A percentile compares a stretch with the other conserved stretches of the same genome.
Conservation (phyloP, 2,113 vertebrate species). For the Mellivora capensis region DNA sequence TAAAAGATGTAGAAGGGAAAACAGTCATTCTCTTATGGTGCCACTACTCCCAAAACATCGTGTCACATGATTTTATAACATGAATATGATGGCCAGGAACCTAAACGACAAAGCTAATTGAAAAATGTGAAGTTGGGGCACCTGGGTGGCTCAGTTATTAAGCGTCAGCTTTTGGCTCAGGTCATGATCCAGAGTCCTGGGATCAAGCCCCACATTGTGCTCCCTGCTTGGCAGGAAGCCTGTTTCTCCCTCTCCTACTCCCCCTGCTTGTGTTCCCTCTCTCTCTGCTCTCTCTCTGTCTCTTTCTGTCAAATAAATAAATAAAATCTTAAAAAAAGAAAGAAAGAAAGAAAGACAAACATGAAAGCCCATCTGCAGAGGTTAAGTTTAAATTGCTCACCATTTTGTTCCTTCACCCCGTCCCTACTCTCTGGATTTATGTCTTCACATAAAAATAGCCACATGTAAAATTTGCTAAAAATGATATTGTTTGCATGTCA, state of each 20-base stretch:
- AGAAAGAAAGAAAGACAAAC: rapidly evolving
- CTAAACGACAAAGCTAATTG: not conserved
- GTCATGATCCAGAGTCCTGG: too few relatives aligned
- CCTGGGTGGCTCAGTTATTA: too few relatives aligned
- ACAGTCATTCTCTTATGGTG: not conserved
- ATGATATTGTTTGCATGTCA: not conserved
- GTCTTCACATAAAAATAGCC: slow-evolving; percentile 6
- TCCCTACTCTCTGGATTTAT: not conserved
- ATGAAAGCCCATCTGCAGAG: not conserved
- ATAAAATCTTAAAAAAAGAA: too few relatives aligned
- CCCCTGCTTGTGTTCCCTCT: too few relatives aligned
- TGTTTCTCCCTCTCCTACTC: too few relatives aligned
- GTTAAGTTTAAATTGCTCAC: not conserved
- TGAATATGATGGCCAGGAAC: not conserved
- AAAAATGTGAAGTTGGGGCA: not conserved
- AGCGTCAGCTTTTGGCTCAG: too few relatives aligned
- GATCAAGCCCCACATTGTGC: too few relatives aligned
- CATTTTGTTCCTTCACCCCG: not conserved
- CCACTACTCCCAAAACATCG: not conserved
- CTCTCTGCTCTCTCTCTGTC: too few relatives aligned
- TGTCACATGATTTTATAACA: not conserved
- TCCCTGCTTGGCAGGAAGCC: too few relatives aligned
- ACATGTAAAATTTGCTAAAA: not conserved
- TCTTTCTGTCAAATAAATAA: too few relatives aligned
- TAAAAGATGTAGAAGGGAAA: not conserved